A percentile compares a stretch with the other conserved stretches of the same genome.
Evolutionary conservation across 2,888 invertebrate genomes (phyloP).

Genomic region (Noctua pronuba): DNA sequence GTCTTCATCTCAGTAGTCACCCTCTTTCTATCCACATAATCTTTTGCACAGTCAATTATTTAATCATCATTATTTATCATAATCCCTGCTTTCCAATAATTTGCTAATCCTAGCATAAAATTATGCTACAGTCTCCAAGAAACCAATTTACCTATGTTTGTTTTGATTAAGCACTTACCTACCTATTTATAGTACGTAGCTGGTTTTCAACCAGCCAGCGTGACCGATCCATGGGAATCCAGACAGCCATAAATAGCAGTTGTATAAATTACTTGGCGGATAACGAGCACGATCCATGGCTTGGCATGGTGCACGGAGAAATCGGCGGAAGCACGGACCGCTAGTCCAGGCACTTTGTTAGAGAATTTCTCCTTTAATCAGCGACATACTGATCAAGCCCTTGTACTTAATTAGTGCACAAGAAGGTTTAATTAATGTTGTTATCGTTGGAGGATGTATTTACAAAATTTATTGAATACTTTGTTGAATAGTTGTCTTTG

Average conservation of each 20-base stretch:
- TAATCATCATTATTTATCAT: background rate
- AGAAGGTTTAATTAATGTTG: slow-evolving; percentile 26
- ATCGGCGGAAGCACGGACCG: slow-evolving; percentile 74
- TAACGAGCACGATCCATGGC: slow-evolving; percentile 58
- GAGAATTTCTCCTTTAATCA: slow-evolving; percentile 65
- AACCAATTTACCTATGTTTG: slow-evolving; percentile 32
- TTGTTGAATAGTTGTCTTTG: background rate
- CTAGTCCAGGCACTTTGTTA: slow-evolving; percentile 62
- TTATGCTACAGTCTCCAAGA: background rate
- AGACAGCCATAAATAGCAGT: slow-evolving; percentile 65
- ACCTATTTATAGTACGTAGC: slow-evolving; percentile 44
- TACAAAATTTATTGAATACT: background rate
- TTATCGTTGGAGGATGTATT: background rate
- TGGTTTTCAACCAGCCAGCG: slow-evolving; percentile 47
- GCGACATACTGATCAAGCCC: slow-evolving; percentile 28
- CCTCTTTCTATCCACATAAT: background rate
- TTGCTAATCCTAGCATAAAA: slow-evolving; percentile 18
- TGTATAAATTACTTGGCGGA: slow-evolving; percentile 67
- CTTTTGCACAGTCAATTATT: background rate
- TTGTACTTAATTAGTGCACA: slow-evolving; percentile 46
- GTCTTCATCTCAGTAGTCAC: background rate
- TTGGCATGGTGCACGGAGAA: slow-evolving; percentile 66
- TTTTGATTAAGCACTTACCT: slow-evolving; percentile 45
- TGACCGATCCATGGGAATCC: slow-evolving; percentile 64
- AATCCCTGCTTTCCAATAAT: background rate